Percentiles rank a stretch among this genome's conserved stretches.
Evolutionary conservation across 2,113 vertebrate species (phyloP).

Genomic region (Oreotrochilus melanogaster): DNA sequence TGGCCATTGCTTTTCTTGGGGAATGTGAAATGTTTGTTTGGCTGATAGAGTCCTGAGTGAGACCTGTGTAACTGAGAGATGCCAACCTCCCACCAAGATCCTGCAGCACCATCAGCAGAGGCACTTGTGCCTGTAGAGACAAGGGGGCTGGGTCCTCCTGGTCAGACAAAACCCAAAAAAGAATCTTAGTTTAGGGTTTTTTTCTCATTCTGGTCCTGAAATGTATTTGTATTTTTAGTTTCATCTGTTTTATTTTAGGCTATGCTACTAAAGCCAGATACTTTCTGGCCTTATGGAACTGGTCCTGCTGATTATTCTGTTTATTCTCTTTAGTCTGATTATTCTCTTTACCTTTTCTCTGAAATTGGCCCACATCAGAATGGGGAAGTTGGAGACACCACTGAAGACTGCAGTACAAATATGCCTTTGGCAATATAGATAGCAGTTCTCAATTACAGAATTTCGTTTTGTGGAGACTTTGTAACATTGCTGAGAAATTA

Average conservation of each 20-base stretch:
- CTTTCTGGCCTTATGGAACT: background rate
- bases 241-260: background rate
- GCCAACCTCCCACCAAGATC: background rate
- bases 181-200: background rate
- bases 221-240: background rate
- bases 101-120: background rate
- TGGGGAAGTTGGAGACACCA: background rate
- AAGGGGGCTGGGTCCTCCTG: background rate
- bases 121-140: background rate
- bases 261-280: background rate
- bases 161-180: background rate
- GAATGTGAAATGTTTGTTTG: slow-evolving; percentile 17
- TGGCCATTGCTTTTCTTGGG: slow-evolving; percentile 28
- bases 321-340: background rate
- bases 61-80: background rate
- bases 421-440: background rate
- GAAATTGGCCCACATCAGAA: background rate
- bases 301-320: background rate
- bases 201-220: background rate
- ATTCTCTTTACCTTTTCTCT: background rate
- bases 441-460: background rate
- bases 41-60: background rate
- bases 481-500: background rate
- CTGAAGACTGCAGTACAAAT: background rate
- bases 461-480: background rate